Base-by-base conservation (phyloP, 2,797 vertebrate species). In the Sebastes miniatus region DNA sequence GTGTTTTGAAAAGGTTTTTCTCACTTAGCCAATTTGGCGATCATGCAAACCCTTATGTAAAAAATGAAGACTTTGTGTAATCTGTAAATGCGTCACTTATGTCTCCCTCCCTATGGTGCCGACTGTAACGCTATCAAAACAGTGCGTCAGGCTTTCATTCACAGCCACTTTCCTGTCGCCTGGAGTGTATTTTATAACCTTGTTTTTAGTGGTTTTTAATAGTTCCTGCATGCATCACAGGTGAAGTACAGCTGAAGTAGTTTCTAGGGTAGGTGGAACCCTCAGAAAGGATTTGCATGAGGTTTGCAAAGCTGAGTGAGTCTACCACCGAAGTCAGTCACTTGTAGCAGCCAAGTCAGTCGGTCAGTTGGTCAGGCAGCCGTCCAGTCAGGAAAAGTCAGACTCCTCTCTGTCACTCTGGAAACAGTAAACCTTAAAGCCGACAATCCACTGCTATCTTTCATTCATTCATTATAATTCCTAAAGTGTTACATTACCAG, bases 231-330 rank as follows among this genome's bases (percentile, higher is more conserved):
- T 58, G n/a, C 31, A n/a, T 77, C 36, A 69, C 31, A 80, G 58
- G 24, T 72, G 18, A 82, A 72, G n/a, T 71, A 73, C 31, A 79
- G 29, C 34, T 70, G 1, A 16, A 27, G 36, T 64, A 11, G 36
- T 52, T 77, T 83, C 80, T 20, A 56, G 43, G 13, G 29, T 16
- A 80, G 72, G 57, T 78, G 59, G 56, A 73, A 32, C 66, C 54
- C 43, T 73, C 74, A 47, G 24, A 67, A 71, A 76, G 36, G 11
- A 85, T 91, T 90, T 92, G 83, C 86, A 86, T 91, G 12, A 77
- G 63, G 64, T 87, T 91, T 90, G 83, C 83, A 83, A 86, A 83
- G 36, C 77, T 52, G 73, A 66, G 16, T 52, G 73, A 69, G 16
- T 83, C 43, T 50, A 47, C 64, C 4, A 36, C 69, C 74, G 31